Base-by-base conservation (phyloP, 2,797 vertebrate genomes). In the Heteromormyrus szaboi region DNA sequence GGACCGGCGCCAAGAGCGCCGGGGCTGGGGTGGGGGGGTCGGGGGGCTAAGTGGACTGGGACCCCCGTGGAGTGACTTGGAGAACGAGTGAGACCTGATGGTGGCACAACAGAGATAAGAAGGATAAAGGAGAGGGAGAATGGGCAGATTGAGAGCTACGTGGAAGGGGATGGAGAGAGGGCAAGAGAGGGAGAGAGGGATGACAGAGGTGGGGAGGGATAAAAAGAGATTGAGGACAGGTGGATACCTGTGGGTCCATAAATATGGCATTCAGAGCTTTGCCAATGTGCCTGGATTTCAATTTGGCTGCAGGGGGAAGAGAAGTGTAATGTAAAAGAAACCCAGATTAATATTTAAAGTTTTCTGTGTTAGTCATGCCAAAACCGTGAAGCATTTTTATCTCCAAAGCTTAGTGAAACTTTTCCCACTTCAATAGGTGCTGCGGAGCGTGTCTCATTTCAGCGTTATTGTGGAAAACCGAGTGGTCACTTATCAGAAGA, bases 151-250 rank as follows among this genome's bases (percentile, higher is more conserved):
- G 46, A 76, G 87, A 88, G 92, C 92, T 91, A 92, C 11, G 0
- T 89, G 86, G 7, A 51, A 90, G 72, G 85, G 89, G 91, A 93
- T 94, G 92, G 5, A 22, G 86, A 89, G 87, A 87, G 54, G 88
- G 86, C 86, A 89, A 84, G 19, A 91, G 54, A 92, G 76, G 59
- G 29, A 50, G 85, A 22, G 48, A 25, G 50, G 33, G 86, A 14
- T 5, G 22, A 19, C n/a, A 9, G 53, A 81, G 76, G 3, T 81
- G n/a, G 51, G 37, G 84, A 62, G 44, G 89, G 86, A 86, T 86
- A 86, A 44, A 79, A 62, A 86, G 17, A 86, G 88, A 79, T 76
- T 86, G 85, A 89, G 88, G 88, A 56, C 84, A 46, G 62, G 46
- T 76, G 29, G 51, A 17, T 33, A 68, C 12, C 68, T 72, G 68